Evolutionary conservation across 2,113 vertebrate genomes (phyloP).

Genomic region (Todiramphus saurophagus): DNA sequence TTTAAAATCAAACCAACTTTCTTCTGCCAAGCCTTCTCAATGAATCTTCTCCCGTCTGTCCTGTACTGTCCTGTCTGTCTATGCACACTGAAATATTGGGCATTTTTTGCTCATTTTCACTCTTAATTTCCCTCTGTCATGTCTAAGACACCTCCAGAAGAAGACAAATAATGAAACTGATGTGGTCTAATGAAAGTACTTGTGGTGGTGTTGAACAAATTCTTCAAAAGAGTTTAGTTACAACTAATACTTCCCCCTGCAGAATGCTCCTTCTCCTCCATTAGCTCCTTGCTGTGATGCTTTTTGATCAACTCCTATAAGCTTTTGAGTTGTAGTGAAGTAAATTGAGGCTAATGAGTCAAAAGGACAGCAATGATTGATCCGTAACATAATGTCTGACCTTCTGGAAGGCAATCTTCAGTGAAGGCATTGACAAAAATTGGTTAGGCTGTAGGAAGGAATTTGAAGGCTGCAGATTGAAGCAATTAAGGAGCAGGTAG

Average conservation of each 20-base stretch:
- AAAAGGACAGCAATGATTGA: neutral
- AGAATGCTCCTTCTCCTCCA: neutral
- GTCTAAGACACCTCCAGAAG: neutral
- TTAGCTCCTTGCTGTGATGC: neutral
- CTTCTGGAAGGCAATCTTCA: neutral
- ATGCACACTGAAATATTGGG: neutral
- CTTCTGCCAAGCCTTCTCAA: neutral
- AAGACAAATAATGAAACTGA: neutral
- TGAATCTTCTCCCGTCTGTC: neutral
- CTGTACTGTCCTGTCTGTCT: too few species aligned
- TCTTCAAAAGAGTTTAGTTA: neutral
- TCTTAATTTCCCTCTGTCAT: neutral
- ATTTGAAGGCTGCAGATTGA: neutral
- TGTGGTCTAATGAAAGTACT: neutral
- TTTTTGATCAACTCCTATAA: neutral
- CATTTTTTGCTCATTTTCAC: neutral
- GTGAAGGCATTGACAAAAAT: neutral
- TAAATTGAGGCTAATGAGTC: conserved; percentile 11
- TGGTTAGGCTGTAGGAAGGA: neutral
- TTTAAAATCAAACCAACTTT: neutral
- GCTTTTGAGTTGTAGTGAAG: neutral
- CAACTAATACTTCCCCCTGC: neutral
- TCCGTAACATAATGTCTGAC: neutral
- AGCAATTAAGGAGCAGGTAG: neutral
- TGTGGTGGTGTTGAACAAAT: neutral